These are phyloP conservation scores for Muricea muricata DNA, from an alignment of 92 coral and sea anemone species.

Conservation along the genomic window DNA sequence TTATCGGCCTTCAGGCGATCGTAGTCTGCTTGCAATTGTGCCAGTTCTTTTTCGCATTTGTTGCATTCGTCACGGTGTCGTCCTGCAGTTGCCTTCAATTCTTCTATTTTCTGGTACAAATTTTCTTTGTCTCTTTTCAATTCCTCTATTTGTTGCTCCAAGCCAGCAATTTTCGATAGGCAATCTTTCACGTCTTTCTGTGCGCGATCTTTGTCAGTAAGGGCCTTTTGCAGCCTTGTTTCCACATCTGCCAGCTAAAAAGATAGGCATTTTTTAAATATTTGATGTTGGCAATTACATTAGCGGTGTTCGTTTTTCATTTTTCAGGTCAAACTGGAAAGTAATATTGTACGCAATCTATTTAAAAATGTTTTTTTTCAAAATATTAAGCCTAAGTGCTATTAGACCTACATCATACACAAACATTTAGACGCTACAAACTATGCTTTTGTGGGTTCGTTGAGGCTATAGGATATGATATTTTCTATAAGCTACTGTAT, in stretches of 20 bases:
- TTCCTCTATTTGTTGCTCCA: slow-evolving; percentile 78
- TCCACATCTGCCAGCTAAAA: slow-evolving; percentile 74
- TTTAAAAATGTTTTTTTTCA: too few relatives aligned
- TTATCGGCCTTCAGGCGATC: slow-evolving; percentile 80
- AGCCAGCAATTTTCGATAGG: slow-evolving; percentile 56
- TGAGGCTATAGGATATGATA: too few relatives aligned
- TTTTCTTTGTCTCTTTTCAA: slow-evolving; percentile 66
- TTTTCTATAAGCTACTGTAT: too few relatives aligned
- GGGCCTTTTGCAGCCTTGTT: slow-evolving; percentile 72
- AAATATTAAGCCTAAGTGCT: too few relatives aligned
- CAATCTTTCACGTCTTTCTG: slow-evolving; percentile 81
- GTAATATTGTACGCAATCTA: neutral
- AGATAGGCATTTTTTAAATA: too few relatives aligned
- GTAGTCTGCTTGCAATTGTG: slow-evolving; percentile 82
- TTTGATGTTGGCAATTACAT: slow-evolving; percentile 3
- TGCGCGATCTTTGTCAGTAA: slow-evolving; percentile 73
- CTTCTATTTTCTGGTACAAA: slow-evolving; percentile 80
- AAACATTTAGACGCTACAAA: too few relatives aligned
- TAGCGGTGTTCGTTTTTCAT: neutral
- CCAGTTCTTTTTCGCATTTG: slow-evolving; percentile 77
- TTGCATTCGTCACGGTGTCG: slow-evolving; percentile 84
- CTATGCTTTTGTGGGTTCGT: too few relatives aligned
- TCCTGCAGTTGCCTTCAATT: slow-evolving; percentile 69
- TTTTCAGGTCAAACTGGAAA: neutral
- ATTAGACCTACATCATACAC: too few relatives aligned